phyloP scores from a whole-genome alignment of 2,888 invertebrate genomes.

The Dendrolimus pini region DNA sequence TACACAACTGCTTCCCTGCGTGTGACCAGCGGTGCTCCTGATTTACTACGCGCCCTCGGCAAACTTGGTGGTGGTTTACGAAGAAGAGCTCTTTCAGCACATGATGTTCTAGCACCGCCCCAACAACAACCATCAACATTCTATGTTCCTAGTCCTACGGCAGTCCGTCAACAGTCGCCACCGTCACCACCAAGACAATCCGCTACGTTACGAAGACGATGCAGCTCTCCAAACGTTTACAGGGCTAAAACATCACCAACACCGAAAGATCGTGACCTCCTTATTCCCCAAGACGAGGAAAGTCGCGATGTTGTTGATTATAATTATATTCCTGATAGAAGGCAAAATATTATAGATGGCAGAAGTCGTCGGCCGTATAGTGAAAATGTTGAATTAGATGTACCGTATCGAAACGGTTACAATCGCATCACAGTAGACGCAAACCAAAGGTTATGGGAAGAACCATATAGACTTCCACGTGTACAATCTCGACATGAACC shows the following conservation, averaged over 20 bases:
- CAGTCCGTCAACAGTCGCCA: slow-evolving; percentile 60
- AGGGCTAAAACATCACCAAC: slow-evolving; percentile 41
- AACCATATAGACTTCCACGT: slow-evolving; percentile 61
- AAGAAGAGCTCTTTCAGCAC: slow-evolving; percentile 81
- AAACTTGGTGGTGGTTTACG: slow-evolving; percentile 83
- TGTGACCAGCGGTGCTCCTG: slow-evolving; percentile 78
- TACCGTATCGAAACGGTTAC: slow-evolving; percentile 60
- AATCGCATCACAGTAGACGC: slow-evolving; percentile 43
- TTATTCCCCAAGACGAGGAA: slow-evolving; percentile 57
- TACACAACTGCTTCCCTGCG: slow-evolving; percentile 69
- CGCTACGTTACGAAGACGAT: slow-evolving; percentile 52
- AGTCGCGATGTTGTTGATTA: slow-evolving; percentile 60
- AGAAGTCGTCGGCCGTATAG: slow-evolving; percentile 60
- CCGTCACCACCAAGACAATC: slow-evolving; percentile 57
- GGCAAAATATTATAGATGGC: slow-evolving; percentile 45
- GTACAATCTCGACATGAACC: slow-evolving; percentile 59
- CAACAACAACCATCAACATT: slow-evolving; percentile 79
- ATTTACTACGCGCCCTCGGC: slow-evolving; percentile 80
- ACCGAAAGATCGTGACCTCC: slow-evolving; percentile 45
- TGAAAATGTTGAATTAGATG: slow-evolving; percentile 63
- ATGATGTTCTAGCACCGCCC: slow-evolving; percentile 79
- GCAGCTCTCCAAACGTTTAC: slow-evolving; percentile 68
- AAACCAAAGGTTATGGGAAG: slow-evolving; percentile 58
- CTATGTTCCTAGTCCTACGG: slow-evolving; percentile 81
- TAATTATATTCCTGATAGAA: slow-evolving; percentile 46